phyloP scores from a whole-genome alignment of 1,140 invertebrate species.

The Calycopis cecrops region DNA sequence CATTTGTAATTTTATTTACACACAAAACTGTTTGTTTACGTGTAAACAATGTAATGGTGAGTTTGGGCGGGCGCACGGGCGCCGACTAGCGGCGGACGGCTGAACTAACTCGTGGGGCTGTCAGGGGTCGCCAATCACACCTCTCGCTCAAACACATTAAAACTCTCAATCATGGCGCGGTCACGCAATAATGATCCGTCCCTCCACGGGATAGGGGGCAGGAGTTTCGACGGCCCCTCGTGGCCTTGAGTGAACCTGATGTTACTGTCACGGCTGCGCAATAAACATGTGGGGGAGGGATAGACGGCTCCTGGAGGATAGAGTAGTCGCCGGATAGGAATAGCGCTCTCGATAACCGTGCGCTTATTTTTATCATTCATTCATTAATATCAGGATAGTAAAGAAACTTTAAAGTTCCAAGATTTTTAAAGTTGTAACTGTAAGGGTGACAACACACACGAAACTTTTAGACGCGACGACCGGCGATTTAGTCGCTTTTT shows the following conservation, averaged over 20 bases:
- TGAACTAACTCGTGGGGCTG: slow-evolving; percentile 46
- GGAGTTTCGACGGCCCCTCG: slow-evolving; percentile 31
- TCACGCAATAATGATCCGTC: slow-evolving; percentile 65
- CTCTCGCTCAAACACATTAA: slow-evolving; percentile 42
- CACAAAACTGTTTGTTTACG: slow-evolving; percentile 64
- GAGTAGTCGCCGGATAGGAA: slow-evolving; percentile 14
- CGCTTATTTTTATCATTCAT: neutral
- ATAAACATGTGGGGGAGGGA: slow-evolving; percentile 69
- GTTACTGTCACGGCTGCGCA: slow-evolving; percentile 70
- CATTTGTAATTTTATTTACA: slow-evolving; percentile 31
- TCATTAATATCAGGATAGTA: too few relatives aligned
- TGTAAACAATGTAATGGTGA: slow-evolving; percentile 50
- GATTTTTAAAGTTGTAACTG: too few relatives aligned
- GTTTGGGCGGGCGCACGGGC: slow-evolving; percentile 57
- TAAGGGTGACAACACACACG: too few relatives aligned
- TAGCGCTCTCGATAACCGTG: neutral
- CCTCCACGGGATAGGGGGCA: slow-evolving; percentile 68
- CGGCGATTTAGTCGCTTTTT: too few relatives aligned
- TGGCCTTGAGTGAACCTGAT: slow-evolving; percentile 68
- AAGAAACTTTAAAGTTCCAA: too few relatives aligned
- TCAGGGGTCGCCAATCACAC: slow-evolving; percentile 24
- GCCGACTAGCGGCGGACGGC: slow-evolving; percentile 58
- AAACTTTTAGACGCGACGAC: too few relatives aligned
- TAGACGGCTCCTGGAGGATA: slow-evolving; percentile 60
- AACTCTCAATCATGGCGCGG: slow-evolving; percentile 38